phyloP scores from a whole-genome alignment of 2,888 invertebrate genomes.

The Zonitis immaculata region DNA sequence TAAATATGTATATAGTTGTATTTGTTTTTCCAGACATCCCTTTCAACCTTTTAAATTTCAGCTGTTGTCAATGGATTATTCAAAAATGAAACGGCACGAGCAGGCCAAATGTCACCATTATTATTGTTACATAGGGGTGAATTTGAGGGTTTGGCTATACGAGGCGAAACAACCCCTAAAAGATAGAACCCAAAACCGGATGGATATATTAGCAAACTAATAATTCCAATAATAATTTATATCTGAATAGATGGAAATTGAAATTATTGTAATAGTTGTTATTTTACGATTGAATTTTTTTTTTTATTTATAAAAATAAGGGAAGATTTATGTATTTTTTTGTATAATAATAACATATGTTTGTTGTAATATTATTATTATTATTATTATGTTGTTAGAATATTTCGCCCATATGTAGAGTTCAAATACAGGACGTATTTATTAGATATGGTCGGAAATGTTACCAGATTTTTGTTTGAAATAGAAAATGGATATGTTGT shows the following conservation, averaged over 20 bases:
- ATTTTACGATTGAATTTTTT: too few relatives aligned
- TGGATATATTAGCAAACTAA: too few relatives aligned
- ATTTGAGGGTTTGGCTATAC: too few relatives aligned
- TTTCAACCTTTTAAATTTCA: constrained; percentile 21
- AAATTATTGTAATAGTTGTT: too few relatives aligned
- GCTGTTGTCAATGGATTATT: constrained; percentile 30
- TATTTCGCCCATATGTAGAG: not conserved
- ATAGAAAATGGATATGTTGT: not conserved
- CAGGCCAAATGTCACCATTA: constrained; percentile 36
- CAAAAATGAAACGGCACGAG: constrained; percentile 32
- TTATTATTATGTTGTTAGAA: not conserved
- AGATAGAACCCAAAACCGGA: too few relatives aligned
- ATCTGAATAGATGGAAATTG: too few relatives aligned
- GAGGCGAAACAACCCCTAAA: constrained; percentile 1
- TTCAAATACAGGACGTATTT: not conserved
- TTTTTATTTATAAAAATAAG: too few relatives aligned
- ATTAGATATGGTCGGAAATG: not conserved
- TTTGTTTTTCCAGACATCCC: constrained; percentile 8
- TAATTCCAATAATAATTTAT: too few relatives aligned
- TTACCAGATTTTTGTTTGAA: not conserved
- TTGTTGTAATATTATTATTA: too few relatives aligned
- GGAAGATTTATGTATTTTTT: too few relatives aligned
- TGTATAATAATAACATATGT: not conserved
- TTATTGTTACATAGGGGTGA: constrained; percentile 27
- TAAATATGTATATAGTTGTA: not conserved